phyloP scores from a whole-genome alignment of 2,888 invertebrate species.

The Meghimatium bilineatum region DNA sequence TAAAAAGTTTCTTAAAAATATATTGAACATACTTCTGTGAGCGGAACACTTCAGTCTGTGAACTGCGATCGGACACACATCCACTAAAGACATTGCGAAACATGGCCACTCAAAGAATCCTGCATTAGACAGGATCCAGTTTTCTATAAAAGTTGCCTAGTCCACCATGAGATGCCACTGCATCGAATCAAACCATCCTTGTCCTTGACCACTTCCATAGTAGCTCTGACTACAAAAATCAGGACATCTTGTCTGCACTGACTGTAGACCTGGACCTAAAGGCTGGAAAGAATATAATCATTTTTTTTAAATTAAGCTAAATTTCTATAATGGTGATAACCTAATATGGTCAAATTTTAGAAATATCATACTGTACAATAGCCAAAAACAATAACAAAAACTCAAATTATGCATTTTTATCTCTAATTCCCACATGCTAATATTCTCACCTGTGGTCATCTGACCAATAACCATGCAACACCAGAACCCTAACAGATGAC shows the following conservation, averaged over 20 bases:
- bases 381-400: too few species aligned
- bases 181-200: background rate
- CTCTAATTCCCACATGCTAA: too few species aligned
- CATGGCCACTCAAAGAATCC: constrained; percentile 57
- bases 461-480: too few species aligned
- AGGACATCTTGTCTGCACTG: background rate
- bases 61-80: constrained; percentile 74
- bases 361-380: too few species aligned
- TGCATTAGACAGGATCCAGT: background rate
- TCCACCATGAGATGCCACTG: background rate
- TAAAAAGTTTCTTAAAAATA: constrained; percentile 63
- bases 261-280: constrained; percentile 7
- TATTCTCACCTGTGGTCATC: too few species aligned
- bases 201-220: background rate
- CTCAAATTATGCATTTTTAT: too few species aligned
- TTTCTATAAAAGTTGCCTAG: background rate
- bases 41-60: constrained; percentile 65
- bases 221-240: background rate
- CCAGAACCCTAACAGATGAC: too few species aligned
- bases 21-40: constrained; percentile 65
- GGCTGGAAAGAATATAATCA: background rate
- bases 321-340: too few species aligned
- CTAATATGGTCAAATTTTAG: too few species aligned
- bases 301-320: background rate
- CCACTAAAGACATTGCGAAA: constrained; percentile 74